A percentile compares a stretch with the other conserved stretches of the same genome.
Conservation (phyloP, 2,797 vertebrate genomes). For the Graptemys geographica region DNA sequence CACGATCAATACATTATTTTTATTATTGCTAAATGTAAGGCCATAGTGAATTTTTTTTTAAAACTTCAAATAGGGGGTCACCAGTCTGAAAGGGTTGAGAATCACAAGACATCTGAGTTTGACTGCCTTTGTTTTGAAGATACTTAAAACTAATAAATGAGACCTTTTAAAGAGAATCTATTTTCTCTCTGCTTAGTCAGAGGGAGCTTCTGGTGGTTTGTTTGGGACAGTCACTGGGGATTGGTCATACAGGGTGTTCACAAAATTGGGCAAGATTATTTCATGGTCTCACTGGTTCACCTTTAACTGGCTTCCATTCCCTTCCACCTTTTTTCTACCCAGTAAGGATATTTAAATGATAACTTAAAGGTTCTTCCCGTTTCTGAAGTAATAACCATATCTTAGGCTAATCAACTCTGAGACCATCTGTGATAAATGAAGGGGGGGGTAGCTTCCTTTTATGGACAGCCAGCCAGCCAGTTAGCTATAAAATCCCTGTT, state of each 20-base stretch:
- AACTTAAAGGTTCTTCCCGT: not conserved
- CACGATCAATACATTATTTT: not conserved
- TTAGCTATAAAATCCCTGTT: too few species aligned
- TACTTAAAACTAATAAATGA: not conserved
- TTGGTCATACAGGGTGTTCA: accelerated
- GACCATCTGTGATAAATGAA: too few species aligned
- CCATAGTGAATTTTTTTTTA: not conserved
- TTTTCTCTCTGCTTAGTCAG: not conserved
- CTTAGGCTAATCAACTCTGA: not conserved
- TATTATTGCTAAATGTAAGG: not conserved
- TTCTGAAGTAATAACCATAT: not conserved
- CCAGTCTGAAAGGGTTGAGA: not conserved
- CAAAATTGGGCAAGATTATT: not conserved
- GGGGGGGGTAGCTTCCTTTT: too few species aligned
- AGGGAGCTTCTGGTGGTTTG: not conserved
- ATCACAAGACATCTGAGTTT: not conserved
- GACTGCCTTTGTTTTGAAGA: not conserved
- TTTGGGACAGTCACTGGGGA: not conserved
- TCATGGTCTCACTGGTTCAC: not conserved
- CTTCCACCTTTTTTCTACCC: not conserved
- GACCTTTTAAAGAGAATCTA: not conserved
- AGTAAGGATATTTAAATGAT: not conserved
- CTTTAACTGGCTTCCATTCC: not conserved
- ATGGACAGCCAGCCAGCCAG: too few species aligned
- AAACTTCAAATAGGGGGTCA: accelerated